Evolutionary conservation across 2,113 vertebrate species (phyloP), one percentile per base, ranked within the genome.

Genomic region (Clarias magur): DNA sequence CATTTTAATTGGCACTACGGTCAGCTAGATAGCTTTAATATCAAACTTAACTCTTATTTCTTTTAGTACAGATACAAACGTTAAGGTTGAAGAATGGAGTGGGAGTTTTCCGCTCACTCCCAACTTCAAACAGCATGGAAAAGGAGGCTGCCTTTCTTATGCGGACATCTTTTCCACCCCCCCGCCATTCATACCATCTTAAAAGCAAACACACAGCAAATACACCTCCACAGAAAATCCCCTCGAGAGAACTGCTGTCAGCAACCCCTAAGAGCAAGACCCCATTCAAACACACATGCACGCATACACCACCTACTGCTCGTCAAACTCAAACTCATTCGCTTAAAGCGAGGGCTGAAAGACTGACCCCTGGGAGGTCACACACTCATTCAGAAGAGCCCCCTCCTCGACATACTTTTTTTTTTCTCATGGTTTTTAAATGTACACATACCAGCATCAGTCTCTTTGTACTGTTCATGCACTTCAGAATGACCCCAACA

Each of bases 221-320:
- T 87, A 90, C 89, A 88, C 90, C 87, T 88, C 60, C 90, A 89
- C 48, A 91, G 91, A 92, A 92, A 93, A 92, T 94, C 94, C 94
- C 94, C 91, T 89, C 30, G 94, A 89, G 94, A 94, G 93, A 93
- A 92, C 94, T 94, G 94, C 93, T 95, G 94, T 95, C 93, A 94
- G 92, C 89, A 92, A 67, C 86, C 87, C 92, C 91, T 88, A 89
- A 88, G 91, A 92, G 91, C 93, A 90, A 90, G 89, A 88, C 89
- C 91, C 92, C 85, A 75, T 81, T 87, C 86, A 89, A 92, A 92
- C 91, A 90, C 91, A 85, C 73, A 48, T 48, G 91, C 91, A 83
- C 80, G 80, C 85, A 65, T 85, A 79, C 88, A 90, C 92, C 91
- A 89, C 88, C 91, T 85, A 86, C 90, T 72, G 67, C 85, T 90